Evolutionary conservation across 2,888 invertebrate species (phyloP), one percentile per base, ranked within the genome.

Genomic region (Hemistola chrysoprasaria): DNA sequence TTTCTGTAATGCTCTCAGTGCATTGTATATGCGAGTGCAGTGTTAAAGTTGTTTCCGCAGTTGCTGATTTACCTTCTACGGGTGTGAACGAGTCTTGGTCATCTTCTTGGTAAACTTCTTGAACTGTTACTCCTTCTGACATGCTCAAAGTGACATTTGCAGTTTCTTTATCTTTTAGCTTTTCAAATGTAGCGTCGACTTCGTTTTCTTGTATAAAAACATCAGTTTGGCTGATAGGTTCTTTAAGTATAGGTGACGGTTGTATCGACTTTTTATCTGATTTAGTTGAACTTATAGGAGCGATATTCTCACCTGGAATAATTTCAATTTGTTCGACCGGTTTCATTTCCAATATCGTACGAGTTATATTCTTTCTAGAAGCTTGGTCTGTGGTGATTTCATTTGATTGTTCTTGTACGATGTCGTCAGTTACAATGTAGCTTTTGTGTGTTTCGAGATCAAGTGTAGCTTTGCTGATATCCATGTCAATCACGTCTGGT

Each of bases 341-440:
- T 53, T 65, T 76, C 6, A 67, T 58, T 59, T 73, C 74, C 35
- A 72, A 40, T 11, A 83, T n/a, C 16, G 73, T 56, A 47, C 88
- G 61, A 8, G 65, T 70, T 0, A 90, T 83, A 28, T 67, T 71
- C 64, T 87, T 87, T 27, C 65, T 57, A 31, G 69, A 62, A n/a
- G 84, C 80, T 50, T 71, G 71, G 11, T 73, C 54, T 4, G 72
- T 64, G 38, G 53, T 53, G 11, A 91, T 80, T 39, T 73, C 50
- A 28, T 76, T 75, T 56, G 90, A 79, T 46, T 76, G 76, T 56
- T 91, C 91, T 2, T 86, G 84, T 11, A 63, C 37, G 8, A 74
- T 26, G 39, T 74, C 71, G 66, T 85, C 78, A 9, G 59, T 58
- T 6, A 78, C 67, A 16, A 58, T 58, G 46, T 66, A 81, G 25